phyloP scores from a whole-genome alignment of 2,888 invertebrate genomes.

The Heliconius cydno region DNA sequence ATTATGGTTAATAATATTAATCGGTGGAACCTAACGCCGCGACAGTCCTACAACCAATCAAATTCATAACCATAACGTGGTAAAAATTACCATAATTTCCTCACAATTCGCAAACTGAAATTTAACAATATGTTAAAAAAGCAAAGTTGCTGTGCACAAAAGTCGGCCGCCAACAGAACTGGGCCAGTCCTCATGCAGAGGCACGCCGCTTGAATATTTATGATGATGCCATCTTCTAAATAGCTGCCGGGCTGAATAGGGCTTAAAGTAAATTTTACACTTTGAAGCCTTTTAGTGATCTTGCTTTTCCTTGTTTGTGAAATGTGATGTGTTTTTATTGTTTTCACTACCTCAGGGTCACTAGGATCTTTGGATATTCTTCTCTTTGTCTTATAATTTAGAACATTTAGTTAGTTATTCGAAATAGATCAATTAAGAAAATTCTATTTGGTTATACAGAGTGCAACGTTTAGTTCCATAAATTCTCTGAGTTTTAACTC shows the following conservation, averaged over 20 bases:
- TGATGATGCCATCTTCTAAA: conserved; percentile 32
- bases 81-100: neutral
- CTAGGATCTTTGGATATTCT: neutral
- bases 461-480: too few species aligned
- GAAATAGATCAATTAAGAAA: too few species aligned
- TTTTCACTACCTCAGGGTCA: neutral
- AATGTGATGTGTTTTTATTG: neutral
- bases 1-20: neutral
- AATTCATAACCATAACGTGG: neutral
- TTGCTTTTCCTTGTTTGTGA: neutral
- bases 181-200: conserved; percentile 34
- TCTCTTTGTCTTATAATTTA: neutral
- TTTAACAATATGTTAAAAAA: conserved; percentile 25
- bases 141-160: conserved; percentile 35
- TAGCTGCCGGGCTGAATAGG: conserved; percentile 36
- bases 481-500: too few species aligned
- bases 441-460: neutral
- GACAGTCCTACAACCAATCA: neutral
- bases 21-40: neutral
- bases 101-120: neutral
- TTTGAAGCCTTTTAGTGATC: conserved; percentile 17
- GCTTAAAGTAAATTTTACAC: conserved; percentile 32
- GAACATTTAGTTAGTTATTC: neutral
- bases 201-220: conserved; percentile 44
- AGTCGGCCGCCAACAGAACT: conserved; percentile 24